phyloP scores from a whole-genome alignment of 2,888 invertebrate genomes.

The Cremastinae sp. region DNA sequence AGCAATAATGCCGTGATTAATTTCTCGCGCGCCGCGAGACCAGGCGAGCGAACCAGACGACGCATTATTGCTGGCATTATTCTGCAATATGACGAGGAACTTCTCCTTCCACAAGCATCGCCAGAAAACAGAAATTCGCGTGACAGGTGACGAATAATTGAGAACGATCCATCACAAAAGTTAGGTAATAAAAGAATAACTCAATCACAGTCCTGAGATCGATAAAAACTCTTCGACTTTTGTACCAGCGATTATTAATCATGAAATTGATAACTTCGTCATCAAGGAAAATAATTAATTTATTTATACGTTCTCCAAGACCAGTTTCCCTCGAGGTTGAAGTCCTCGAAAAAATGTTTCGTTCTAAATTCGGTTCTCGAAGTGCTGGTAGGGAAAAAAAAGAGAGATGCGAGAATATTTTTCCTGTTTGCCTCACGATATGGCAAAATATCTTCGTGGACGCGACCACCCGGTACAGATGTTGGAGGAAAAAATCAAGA shows the following conservation, averaged over 20 bases:
- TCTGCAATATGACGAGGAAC: slow-evolving; percentile 30
- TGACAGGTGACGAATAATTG: background rate
- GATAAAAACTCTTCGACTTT: too few relatives aligned
- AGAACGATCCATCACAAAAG: background rate
- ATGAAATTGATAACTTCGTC: too few relatives aligned
- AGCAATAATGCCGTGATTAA: slow-evolving; percentile 73
- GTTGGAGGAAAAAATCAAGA: slow-evolving; percentile 20
- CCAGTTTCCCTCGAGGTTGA: slow-evolving; percentile 18
- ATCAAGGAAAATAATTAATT: too few relatives aligned
- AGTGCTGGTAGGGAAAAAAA: slow-evolving; percentile 20
- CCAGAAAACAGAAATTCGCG: background rate
- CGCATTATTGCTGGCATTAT: slow-evolving; percentile 58
- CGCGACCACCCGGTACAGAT: slow-evolving; percentile 67
- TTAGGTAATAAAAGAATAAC: background rate
- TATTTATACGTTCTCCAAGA: too few relatives aligned
- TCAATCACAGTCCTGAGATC: background rate
- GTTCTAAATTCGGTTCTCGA: slow-evolving; percentile 41
- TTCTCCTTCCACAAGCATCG: background rate
- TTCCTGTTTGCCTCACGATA: slow-evolving; percentile 31
- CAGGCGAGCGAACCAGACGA: slow-evolving; percentile 54
- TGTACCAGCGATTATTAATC: too few relatives aligned
- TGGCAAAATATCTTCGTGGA: slow-evolving; percentile 32
- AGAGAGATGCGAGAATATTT: slow-evolving; percentile 22
- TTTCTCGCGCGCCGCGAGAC: slow-evolving; percentile 65
- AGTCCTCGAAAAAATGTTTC: slow-evolving; percentile 42